phyloP scores from a whole-genome alignment of 1,140 invertebrate genomes.

The Acromyrmex heyeri region DNA sequence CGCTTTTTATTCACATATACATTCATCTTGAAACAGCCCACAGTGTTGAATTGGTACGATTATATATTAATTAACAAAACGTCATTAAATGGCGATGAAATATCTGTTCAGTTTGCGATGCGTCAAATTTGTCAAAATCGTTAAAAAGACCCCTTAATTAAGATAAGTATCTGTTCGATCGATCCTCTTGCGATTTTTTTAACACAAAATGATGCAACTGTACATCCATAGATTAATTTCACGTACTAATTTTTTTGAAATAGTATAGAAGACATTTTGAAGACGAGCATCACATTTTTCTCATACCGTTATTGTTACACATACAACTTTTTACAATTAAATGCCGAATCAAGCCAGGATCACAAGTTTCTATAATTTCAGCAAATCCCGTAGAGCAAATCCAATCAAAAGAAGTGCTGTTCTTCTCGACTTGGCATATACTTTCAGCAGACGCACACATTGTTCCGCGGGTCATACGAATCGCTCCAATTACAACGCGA shows the following conservation, averaged over 20 bases:
- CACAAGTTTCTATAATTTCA: constrained; percentile 11
- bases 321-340: background rate
- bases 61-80: constrained; percentile 36
- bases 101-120: constrained; percentile 21
- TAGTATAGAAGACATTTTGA: constrained; percentile 17
- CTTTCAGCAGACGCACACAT: constrained; percentile 26
- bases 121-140: constrained; percentile 19
- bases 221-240: constrained; percentile 3
- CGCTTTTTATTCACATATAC: constrained; percentile 29
- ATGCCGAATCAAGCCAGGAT: background rate
- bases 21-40: constrained; percentile 38
- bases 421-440: constrained; percentile 11
- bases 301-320: background rate
- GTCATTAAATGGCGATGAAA: constrained; percentile 12
- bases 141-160: constrained; percentile 17
- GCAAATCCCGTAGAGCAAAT: constrained; percentile 4
- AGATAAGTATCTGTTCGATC: constrained; percentile 5
- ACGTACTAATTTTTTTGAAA: background rate
- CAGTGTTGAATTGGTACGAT: constrained; percentile 40
- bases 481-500: constrained; percentile 47
- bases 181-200: background rate
- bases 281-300: background rate
- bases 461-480: background rate
- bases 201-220: background rate
- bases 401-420: background rate